Conservation (phyloP, 2,113 vertebrate species). For the Nematolebias whitei region DNA sequence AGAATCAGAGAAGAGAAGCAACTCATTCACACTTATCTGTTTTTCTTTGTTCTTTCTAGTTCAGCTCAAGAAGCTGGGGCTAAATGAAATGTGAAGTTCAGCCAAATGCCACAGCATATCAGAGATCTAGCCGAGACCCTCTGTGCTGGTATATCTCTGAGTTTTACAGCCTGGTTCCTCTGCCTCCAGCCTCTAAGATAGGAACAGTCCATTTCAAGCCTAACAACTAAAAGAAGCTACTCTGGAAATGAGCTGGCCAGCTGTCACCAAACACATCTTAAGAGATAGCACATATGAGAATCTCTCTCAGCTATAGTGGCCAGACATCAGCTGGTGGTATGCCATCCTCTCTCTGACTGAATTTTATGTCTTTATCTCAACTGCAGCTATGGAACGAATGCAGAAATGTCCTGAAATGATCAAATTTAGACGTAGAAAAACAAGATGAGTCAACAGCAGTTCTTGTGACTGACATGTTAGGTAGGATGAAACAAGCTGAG, state of each 20-base stretch:
- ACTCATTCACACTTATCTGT: slow-evolving; percentile 40
- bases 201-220: slow-evolving; percentile 20
- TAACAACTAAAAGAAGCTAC: slow-evolving; percentile 31
- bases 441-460: neutral
- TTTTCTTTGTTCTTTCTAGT: slow-evolving; percentile 2
- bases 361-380: neutral
- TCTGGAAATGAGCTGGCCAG: slow-evolving; percentile 29
- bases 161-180: slow-evolving; percentile 38
- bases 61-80: slow-evolving; percentile 33
- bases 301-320: neutral
- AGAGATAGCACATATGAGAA: neutral
- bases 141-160: slow-evolving; percentile 32
- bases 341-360: too few relatives aligned
- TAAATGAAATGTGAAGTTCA: slow-evolving; percentile 57
- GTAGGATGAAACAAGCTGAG: too few relatives aligned
- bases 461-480: too few relatives aligned
- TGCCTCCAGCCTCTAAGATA: slow-evolving; percentile 34
- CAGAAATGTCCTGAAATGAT: neutral
- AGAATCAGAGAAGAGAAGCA: slow-evolving; percentile 19
- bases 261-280: slow-evolving; percentile 8
- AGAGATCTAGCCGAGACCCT: slow-evolving; percentile 40
- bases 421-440: neutral
- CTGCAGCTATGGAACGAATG: neutral
- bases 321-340: neutral
- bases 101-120: slow-evolving; percentile 48